These are phyloP conservation scores for Apostichopus californicus DNA, from an alignment of 35 echinoderm and acorn worm species.

Conservation along the genomic window DNA sequence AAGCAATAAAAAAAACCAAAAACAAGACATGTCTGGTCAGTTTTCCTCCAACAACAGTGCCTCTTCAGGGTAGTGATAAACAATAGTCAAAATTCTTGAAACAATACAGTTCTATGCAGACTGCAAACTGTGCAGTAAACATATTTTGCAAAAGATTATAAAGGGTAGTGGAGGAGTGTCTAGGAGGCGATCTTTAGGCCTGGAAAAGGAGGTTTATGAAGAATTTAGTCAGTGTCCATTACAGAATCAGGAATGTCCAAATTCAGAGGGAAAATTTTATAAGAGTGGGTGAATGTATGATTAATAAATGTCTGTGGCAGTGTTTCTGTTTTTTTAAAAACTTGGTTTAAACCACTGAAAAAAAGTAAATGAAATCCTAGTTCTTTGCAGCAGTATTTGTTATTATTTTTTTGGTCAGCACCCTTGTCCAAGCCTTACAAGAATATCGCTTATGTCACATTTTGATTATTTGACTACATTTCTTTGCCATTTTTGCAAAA, in stretches of 20 bases:
- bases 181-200: background rate
- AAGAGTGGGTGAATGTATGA: background rate
- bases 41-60: background rate
- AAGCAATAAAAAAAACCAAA: too few species aligned
- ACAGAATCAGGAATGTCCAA: background rate
- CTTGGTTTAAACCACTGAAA: too few species aligned
- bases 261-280: background rate
- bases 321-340: too few species aligned
- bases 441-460: too few species aligned
- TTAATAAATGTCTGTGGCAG: too few species aligned
- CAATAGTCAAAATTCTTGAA: background rate
- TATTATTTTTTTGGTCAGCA: too few species aligned
- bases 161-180: background rate
- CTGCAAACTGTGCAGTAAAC: background rate
- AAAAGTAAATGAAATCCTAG: too few species aligned
- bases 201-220: background rate
- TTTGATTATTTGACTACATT: too few species aligned
- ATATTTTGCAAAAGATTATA: background rate
- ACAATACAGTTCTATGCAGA: background rate
- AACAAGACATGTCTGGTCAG: background rate
- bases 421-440: too few species aligned
- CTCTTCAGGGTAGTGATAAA: background rate
- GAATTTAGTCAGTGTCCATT: background rate
- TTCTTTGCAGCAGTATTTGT: too few species aligned
- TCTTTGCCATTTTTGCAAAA: too few species aligned